Base-by-base conservation (phyloP, 2,113 vertebrate genomes). In the Hyaena hyaena region DNA sequence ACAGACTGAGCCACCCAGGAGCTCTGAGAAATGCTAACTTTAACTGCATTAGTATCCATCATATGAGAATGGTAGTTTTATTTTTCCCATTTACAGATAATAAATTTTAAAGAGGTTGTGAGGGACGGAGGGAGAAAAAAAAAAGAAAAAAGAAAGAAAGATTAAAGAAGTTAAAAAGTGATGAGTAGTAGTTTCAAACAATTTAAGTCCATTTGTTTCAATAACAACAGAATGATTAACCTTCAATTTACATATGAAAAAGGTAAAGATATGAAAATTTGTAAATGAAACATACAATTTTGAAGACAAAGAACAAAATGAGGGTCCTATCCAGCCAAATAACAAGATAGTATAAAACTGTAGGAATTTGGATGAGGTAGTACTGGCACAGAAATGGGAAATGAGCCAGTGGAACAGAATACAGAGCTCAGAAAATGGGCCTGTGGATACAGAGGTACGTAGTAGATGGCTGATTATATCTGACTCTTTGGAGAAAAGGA, bases 221-320 rank as follows among this genome's bases (percentile, higher is more conserved):
- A 74, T 19, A 76, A 87, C 31, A 66, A 65, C 63, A 76, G n/a
- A 88, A 74, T 10, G 3, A 80, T 45, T 28, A 39, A 15, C 53
- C 7, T 26, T 96, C 81, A 68, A 80, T 65, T 81, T 88, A 48
- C 5, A 23, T 2, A 23, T 2, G 2, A 10, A 8, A 43, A 63
- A 45, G 12, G 17, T 28, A 48, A 69, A 83, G 31, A 12, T 80
- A 76, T 19, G 15, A 55, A 55, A 81, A 53, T 81, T 95, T 81
- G 84, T 68, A 95, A 92, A 81, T 88, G 16, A 96, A 91, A 82
- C 39, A 92, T 5, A 82, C 35, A 96, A 9, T 66, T 87, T 86
- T 91, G 16, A 94, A 91, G 14, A 68, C 19, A 90, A 94, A 96
- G 82, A 88, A 93, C 33, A 77, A 84, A 79, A 88, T 48, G 10